These are phyloP conservation scores for Parauchenoglanis ngamensis DNA, from an alignment of 2,797 vertebrate species.

Conservation along the genomic window DNA sequence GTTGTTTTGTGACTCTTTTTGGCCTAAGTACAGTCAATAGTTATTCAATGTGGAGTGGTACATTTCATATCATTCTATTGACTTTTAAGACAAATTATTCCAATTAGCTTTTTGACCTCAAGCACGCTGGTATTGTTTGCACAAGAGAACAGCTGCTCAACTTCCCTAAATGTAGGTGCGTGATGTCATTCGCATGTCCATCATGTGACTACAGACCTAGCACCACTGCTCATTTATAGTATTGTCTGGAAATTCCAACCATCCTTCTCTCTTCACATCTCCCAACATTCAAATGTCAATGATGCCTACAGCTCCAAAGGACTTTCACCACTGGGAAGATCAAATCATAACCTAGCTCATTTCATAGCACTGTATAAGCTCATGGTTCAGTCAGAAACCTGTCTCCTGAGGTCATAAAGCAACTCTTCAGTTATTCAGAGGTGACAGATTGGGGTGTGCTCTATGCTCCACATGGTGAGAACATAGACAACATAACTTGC, in stretches of 20 bases:
- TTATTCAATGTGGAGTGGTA: no score
- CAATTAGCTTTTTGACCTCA: no score
- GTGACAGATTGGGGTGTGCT: neutral
- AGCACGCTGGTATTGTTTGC: no score
- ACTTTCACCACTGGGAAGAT: neutral
- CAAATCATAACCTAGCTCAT: neutral
- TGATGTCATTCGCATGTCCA: no score
- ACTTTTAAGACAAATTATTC: no score
- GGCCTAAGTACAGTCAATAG: no score
- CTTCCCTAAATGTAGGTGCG: no score
- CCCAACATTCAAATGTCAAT: neutral
- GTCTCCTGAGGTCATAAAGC: neutral
- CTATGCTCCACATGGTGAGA: neutral
- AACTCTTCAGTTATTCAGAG: neutral
- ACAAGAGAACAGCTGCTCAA: no score
- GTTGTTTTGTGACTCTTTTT: no score
- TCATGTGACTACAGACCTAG: neutral
- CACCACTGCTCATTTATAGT: neutral
- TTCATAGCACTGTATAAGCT: neutral
- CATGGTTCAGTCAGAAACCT: neutral
- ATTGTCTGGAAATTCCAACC: no score
- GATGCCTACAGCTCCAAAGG: neutral
- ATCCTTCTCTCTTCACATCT: no score
- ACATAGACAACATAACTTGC: neutral
- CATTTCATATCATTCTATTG: no score